These are phyloP conservation scores for Eumerus sabulonum DNA, from an alignment of 2,888 invertebrate genomes.

Conservation along the genomic window DNA sequence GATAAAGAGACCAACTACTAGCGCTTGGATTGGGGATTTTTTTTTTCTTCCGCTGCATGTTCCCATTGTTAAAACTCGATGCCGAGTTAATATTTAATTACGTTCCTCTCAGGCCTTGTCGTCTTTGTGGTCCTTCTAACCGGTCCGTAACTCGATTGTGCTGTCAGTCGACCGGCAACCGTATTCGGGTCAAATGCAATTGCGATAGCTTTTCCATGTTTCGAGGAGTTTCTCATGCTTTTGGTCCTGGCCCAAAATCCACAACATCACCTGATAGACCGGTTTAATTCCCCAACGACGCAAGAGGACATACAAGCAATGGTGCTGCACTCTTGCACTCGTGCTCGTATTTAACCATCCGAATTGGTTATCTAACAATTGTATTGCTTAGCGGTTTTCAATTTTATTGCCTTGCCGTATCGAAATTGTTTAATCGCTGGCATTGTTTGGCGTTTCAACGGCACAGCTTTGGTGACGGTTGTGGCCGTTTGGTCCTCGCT, in stretches of 20 bases:
- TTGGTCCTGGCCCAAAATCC: too few species aligned
- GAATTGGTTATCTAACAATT: slow-evolving; percentile 67
- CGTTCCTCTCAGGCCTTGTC: slow-evolving; percentile 40
- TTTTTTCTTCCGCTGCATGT: too few species aligned
- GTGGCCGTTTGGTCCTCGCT: slow-evolving; percentile 36
- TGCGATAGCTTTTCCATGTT: slow-evolving; percentile 57
- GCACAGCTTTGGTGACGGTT: slow-evolving; percentile 5
- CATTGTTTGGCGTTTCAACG: slow-evolving; percentile 58
- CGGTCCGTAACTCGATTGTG: slow-evolving; percentile 56
- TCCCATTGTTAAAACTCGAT: slow-evolving; percentile 45
- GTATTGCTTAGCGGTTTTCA: slow-evolving; percentile 67
- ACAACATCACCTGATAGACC: too few species aligned
- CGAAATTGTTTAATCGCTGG: slow-evolving; percentile 66
- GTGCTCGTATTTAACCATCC: slow-evolving; percentile 36
- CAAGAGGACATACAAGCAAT: too few species aligned
- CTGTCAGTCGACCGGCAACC: slow-evolving; percentile 27
- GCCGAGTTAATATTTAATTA: slow-evolving; percentile 62
- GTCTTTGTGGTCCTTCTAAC: slow-evolving; percentile 21
- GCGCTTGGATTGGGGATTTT: too few species aligned
- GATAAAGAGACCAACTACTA: too few species aligned
- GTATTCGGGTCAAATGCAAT: slow-evolving; percentile 61
- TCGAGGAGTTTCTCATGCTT: slow-evolving; percentile 17
- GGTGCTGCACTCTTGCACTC: slow-evolving; percentile 5
- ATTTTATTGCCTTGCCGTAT: slow-evolving; percentile 61
- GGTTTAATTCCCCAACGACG: too few species aligned